Evolutionary conservation across 2,113 vertebrate species (phyloP).

Genomic region (Passer domesticus): DNA sequence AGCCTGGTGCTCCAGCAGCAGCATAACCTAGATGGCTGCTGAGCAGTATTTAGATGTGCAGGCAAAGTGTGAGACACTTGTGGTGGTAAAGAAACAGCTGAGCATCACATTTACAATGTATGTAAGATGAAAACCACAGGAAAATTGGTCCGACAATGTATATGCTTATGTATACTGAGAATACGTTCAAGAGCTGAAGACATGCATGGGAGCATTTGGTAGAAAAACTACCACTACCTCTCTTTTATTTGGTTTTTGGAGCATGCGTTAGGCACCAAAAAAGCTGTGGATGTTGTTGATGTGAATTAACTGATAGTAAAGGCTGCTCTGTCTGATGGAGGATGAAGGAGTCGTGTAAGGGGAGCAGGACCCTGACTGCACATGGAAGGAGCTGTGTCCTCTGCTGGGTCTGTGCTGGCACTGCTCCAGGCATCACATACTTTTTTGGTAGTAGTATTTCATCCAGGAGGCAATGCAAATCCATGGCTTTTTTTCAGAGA

Average conservation of each 20-base stretch:
- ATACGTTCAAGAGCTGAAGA: not conserved
- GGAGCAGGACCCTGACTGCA: not conserved
- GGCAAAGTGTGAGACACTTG: not conserved
- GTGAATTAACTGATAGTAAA: not conserved
- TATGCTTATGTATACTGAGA: not conserved
- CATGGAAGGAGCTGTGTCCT: not conserved
- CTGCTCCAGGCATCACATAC: accelerated
- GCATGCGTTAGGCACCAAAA: not conserved
- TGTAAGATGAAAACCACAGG: not conserved
- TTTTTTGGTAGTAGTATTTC: not conserved
- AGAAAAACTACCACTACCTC: not conserved
- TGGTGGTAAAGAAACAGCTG: not conserved
- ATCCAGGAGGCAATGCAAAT: not conserved
- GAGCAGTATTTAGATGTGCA: not conserved
- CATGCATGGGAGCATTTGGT: not conserved
- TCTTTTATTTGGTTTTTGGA: not conserved
- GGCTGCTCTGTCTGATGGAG: not conserved
- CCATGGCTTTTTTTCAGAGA: not conserved
- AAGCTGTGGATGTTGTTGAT: not conserved
- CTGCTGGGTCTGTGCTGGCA: not conserved
- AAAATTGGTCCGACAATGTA: not conserved
- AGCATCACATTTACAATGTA: not conserved
- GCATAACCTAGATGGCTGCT: not conserved
- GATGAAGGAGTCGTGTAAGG: not conserved
- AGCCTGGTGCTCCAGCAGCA: not conserved